These are phyloP conservation scores for Typhlichthys subterraneus DNA, from an alignment of 2,797 vertebrate species.

Conservation along the genomic window DNA sequence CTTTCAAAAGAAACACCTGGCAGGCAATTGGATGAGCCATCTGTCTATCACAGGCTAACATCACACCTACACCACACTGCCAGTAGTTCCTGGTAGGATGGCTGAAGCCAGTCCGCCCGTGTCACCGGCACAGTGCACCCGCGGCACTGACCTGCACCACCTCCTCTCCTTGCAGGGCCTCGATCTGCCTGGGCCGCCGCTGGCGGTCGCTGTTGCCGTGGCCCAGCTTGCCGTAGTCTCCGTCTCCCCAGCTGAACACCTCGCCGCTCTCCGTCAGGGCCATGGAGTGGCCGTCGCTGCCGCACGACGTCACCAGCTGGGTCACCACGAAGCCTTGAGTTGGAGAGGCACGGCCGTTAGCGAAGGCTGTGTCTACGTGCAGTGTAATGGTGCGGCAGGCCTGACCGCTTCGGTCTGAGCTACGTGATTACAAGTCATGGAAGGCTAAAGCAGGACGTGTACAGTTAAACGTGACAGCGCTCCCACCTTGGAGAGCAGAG, in stretches of 20 bases:
- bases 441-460: too few species aligned
- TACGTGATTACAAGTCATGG: too few species aligned
- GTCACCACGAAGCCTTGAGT: slow-evolving; percentile 80
- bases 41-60: too few species aligned
- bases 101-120: neutral
- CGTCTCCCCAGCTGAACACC: slow-evolving; percentile 86
- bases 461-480: neutral
- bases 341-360: neutral
- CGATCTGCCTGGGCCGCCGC: slow-evolving; percentile 81
- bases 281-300: slow-evolving; percentile 84
- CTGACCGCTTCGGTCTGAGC: too few species aligned
- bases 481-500: slow-evolving; percentile 93
- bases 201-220: slow-evolving; percentile 85
- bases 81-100: too few species aligned
- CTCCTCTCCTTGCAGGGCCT: slow-evolving; percentile 84
- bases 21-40: too few species aligned
- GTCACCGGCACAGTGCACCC: neutral
- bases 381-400: too few species aligned
- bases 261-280: slow-evolving; percentile 84
- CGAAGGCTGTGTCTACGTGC: neutral
- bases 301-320: slow-evolving; percentile 82
- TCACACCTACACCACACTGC: too few species aligned
- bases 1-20: too few species aligned
- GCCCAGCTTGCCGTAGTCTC: slow-evolving; percentile 84
- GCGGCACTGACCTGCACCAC: slow-evolving; percentile 77